Percentiles rank a stretch among this genome's conserved stretches.
Conservation (phyloP, 2,888 invertebrate genomes). For the Vanessa cardui region DNA sequence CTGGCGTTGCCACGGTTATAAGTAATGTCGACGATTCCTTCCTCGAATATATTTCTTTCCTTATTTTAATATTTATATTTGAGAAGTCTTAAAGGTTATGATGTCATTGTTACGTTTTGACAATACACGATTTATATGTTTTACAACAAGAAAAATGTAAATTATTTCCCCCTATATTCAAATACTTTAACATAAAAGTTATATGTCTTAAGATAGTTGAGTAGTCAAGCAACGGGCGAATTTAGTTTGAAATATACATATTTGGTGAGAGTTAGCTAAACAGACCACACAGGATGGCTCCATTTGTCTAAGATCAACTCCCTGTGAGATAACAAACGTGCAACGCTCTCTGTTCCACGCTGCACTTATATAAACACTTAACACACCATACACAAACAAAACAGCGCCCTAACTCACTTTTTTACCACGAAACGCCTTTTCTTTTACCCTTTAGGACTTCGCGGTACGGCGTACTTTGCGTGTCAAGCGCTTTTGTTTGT, state of each 20-base stretch:
- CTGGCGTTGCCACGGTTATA: conserved; percentile 72
- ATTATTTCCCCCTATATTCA: neutral
- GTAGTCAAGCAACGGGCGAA: conserved; percentile 1
- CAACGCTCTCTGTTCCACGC: conserved; percentile 65
- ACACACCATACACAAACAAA: conserved; percentile 79
- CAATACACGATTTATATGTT: neutral
- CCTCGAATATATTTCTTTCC: conserved; percentile 72
- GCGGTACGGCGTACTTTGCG: conserved; percentile 69
- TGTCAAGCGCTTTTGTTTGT: conserved; percentile 73
- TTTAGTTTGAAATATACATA: conserved; percentile 58
- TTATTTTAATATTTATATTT: conserved; percentile 77
- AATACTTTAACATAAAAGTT: too few species aligned
- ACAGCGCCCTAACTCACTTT: conserved; percentile 76
- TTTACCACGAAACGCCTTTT: conserved; percentile 75
- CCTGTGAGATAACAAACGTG: conserved; percentile 79
- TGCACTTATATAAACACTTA: conserved; percentile 83
- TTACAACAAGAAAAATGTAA: neutral
- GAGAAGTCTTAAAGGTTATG: conserved; percentile 47
- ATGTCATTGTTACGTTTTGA: neutral
- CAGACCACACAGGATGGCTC: conserved; percentile 80
- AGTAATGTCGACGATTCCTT: conserved; percentile 76
- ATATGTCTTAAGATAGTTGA: neutral
- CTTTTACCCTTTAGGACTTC: conserved; percentile 74
- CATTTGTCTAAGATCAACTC: conserved; percentile 74
- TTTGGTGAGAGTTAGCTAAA: conserved; percentile 70